These are phyloP conservation scores for Ciconia boyciana DNA, from an alignment of 2,113 vertebrate genomes.

Conservation along the genomic window DNA sequence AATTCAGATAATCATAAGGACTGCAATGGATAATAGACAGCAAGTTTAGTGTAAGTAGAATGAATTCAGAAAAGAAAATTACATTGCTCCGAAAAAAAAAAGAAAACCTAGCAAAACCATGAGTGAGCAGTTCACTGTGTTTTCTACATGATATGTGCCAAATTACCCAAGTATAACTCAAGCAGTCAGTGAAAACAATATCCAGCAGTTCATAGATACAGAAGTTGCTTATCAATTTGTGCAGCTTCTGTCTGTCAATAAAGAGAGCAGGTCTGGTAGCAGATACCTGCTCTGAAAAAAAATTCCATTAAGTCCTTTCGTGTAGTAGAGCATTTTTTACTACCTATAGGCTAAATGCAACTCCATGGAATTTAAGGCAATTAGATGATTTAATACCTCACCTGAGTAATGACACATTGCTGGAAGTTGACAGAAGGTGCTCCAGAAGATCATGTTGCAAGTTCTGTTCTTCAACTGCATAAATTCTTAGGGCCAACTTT, in stretches of 20 bases:
- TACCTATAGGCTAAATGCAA: not conserved
- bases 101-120: not conserved
- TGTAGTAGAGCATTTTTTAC: not conserved
- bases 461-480: not conserved
- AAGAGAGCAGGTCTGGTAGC: not conserved
- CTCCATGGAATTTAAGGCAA: not conserved
- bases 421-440: not conserved
- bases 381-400: not conserved
- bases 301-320: not conserved
- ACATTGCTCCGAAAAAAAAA: not conserved
- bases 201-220: not conserved
- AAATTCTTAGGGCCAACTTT: not conserved
- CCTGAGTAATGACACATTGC: not conserved
- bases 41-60: not conserved
- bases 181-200: not conserved
- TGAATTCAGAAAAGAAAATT: constrained; percentile 7
- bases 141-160: constrained; percentile 2
- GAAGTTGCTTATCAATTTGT: constrained; percentile 4
- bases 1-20: not conserved
- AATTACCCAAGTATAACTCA: constrained; percentile 13
- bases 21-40: not conserved
- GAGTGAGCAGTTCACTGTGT: not conserved
- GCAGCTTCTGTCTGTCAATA: not conserved
- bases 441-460: not conserved
- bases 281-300: not conserved